phyloP scores from a whole-genome alignment of 2,888 invertebrate species.

The Drosophila borealis region DNA sequence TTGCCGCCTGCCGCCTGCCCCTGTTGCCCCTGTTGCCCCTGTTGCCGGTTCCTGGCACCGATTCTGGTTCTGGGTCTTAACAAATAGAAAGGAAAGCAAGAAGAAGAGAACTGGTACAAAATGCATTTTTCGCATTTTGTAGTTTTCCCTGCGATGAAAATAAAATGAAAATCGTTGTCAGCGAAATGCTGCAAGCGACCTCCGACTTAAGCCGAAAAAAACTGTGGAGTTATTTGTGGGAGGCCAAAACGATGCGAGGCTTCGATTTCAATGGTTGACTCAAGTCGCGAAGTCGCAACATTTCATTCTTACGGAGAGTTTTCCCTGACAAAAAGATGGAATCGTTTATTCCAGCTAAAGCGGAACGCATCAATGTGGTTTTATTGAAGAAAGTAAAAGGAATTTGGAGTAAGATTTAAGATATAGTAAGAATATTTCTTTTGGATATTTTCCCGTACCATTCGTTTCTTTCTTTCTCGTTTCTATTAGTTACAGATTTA shows the following conservation, averaged over 20 bases:
- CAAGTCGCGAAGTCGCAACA: slow-evolving; percentile 29
- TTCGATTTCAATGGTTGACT: slow-evolving; percentile 23
- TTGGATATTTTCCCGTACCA: not conserved
- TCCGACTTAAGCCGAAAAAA: slow-evolving; percentile 37
- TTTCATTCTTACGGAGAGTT: too few species aligned
- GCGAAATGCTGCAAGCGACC: slow-evolving; percentile 30
- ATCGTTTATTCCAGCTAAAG: too few species aligned
- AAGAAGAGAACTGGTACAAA: slow-evolving; percentile 12
- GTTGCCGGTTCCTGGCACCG: not conserved
- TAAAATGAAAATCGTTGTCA: slow-evolving; percentile 36
- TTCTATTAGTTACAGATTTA: not conserved
- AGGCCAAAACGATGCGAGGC: slow-evolving; percentile 5
- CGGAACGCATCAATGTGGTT: too few species aligned
- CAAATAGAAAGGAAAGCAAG: slow-evolving; percentile 21
- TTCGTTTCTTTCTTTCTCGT: not conserved
- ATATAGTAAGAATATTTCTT: too few species aligned
- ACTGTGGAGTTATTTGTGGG: slow-evolving; percentile 40
- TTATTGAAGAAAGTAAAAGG: too few species aligned
- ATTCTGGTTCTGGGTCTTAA: not conserved
- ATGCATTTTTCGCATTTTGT: slow-evolving; percentile 50
- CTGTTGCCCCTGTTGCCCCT: not conserved
- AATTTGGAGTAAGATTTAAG: too few species aligned
- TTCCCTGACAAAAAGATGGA: too few species aligned
- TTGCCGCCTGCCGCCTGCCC: slow-evolving; percentile 6
- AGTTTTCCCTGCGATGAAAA: slow-evolving; percentile 22